These are phyloP conservation scores for Bombus confusus DNA, from an alignment of 1,140 invertebrate genomes.

Conservation along the genomic window DNA sequence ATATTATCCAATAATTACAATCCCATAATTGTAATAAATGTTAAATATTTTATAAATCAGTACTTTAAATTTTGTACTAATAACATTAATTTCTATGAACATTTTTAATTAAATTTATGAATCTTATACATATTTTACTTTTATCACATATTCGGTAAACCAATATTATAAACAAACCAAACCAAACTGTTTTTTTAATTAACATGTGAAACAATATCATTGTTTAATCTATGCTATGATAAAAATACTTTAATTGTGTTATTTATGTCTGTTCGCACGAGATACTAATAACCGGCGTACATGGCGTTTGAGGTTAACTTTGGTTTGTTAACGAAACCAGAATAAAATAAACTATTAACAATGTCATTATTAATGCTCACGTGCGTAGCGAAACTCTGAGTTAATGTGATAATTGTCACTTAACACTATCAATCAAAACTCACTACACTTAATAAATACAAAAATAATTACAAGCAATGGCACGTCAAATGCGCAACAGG, in stretches of 20 bases:
- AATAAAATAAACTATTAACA: background rate
- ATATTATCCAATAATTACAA: background rate
- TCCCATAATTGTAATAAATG: background rate
- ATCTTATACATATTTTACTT: background rate
- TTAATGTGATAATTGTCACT: background rate
- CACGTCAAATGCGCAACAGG: conserved; percentile 57
- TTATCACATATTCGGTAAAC: background rate
- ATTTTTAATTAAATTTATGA: background rate
- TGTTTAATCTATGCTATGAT: background rate
- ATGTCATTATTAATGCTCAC: conserved; percentile 8
- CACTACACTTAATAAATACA: background rate
- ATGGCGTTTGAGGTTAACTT: conserved; percentile 16
- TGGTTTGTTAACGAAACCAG: background rate
- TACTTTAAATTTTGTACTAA: background rate
- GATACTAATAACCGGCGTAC: background rate
- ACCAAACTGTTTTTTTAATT: background rate
- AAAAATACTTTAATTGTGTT: background rate
- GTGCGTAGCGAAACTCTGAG: background rate
- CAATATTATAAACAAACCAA: background rate
- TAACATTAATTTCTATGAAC: background rate
- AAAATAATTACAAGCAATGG: background rate
- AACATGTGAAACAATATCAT: background rate
- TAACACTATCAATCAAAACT: background rate
- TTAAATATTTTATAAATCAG: background rate
- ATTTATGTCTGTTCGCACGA: background rate